Evolutionary conservation across 1,140 invertebrate species (phyloP), one percentile per base, ranked within the genome.

Genomic region (Drosophila varians): DNA sequence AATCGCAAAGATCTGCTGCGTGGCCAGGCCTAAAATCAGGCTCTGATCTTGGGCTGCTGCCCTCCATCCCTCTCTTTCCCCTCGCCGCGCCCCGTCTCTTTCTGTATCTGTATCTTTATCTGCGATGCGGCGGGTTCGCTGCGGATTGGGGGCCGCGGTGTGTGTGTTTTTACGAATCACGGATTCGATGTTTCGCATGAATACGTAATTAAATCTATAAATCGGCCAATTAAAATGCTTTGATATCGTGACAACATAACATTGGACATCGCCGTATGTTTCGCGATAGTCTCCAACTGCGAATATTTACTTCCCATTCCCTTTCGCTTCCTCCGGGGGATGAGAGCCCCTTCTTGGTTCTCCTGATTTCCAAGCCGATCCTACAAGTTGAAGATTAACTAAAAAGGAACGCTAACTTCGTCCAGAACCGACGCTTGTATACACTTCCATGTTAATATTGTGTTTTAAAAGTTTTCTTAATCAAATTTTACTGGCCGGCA

Each of bases 171-270:
- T 90, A 90, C 89, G 89, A 90, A 90, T 90, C 89, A 90, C 89
- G 89, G 89, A 82, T 90, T 90, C 89, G 89, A 89, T 90, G 89
- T 90, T 90, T 90, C 89, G 89, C 89, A 90, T 90, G 89, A 90
- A 90, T 90, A 90, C 89, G 89, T 90, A 90, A 90, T 90, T 90
- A 90, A 90, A 90, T 90, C 89, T 90, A 90, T 90, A 90, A 90
- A 90, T 90, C 89, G 89, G 89, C 89, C 89, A 90, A 90, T 90
- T 90, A 90, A 90, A 90, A 90, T 90, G 89, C 89, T 90, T 90
- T 90, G 89, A 90, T 90, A 90, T 90, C 89, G 89, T 90, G 89
- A 90, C 89, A 90, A 90, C 89, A 90, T 88, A 89, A 90, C 89
- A 90, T 90, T 90, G 78, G 77, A 86, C 82, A 89, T 87, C 49